Evolutionary conservation across 2,113 vertebrate genomes (phyloP), one percentile per base, ranked within the genome.

Genomic region (Ondatra zibethicus): DNA sequence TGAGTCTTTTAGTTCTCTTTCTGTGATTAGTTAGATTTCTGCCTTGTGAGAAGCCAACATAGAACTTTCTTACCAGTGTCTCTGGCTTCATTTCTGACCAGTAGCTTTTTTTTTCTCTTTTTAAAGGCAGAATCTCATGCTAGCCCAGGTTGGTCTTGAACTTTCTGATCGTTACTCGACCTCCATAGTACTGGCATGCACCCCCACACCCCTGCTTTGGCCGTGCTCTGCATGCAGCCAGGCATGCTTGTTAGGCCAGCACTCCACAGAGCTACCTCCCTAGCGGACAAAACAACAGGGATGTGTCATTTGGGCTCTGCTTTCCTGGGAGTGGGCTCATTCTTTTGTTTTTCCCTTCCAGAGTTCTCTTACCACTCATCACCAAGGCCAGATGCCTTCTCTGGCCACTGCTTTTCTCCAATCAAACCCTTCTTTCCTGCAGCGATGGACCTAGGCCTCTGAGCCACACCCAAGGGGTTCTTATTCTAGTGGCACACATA

Each of bases 1-100:
- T 88, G 42, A 89, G 50, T 84, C 73, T 95, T 92, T 82, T 58
- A 95, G 39, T 61, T 86, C 84, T 92, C 29, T n/a, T 36, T 86
- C 3, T 84, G 4, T 84, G 29, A 45, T 72, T 95, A 73, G 8
- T 85, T 84, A 7, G 86, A 45, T 78, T 89, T 89, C 31, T 92
- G n/a, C 19, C 52, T 1, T 81, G 2, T 55, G 21, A 84, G 70
- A 87, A 91, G 70, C 7, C 12, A 50, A 23, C 12, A 5, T 21
- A 29, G 50, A 63, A 65, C 50, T 36, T 78, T 19, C 16, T 66
- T 66, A 5, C 50, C 45, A 42, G 10, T 73, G 19, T 68, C 17
- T 73, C 61, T 80, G 33, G 12, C 39, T 82, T 84, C 29, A 3
- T 92, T 91, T 87, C 58, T 25, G 68, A 13, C 19, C 55, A 52